These are phyloP conservation scores for Campoletis raptor DNA, from an alignment of 2,888 invertebrate genomes.

Conservation along the genomic window DNA sequence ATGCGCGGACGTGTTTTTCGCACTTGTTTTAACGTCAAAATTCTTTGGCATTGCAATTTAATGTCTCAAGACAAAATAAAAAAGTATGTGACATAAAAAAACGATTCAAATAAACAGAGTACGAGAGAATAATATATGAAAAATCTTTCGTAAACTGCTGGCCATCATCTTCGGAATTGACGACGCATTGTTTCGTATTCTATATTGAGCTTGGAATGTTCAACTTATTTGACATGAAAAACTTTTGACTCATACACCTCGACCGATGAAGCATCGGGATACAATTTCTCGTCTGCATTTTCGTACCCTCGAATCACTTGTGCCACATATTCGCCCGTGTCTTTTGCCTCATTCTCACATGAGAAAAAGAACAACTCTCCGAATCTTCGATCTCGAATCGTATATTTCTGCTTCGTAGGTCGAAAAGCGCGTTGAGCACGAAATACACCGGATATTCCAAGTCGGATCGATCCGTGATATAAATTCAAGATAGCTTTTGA, in stretches of 20 bases:
- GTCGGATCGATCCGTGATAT: neutral
- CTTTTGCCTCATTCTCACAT: neutral
- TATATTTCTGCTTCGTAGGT: neutral
- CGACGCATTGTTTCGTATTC: neutral
- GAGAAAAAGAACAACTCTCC: neutral
- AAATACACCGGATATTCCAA: neutral
- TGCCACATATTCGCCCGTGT: neutral
- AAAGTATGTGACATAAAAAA: neutral
- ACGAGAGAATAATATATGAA: neutral
- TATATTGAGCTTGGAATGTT: neutral
- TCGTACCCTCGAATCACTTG: neutral
- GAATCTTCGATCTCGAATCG: neutral
- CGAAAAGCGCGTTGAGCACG: neutral
- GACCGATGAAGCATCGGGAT: neutral
- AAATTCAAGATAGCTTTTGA: no score
- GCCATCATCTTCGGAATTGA: neutral
- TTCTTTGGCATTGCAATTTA: neutral
- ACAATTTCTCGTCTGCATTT: neutral
- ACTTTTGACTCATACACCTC: constrained; percentile 5
- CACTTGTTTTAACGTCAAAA: constrained; percentile 5
- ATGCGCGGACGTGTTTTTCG: neutral
- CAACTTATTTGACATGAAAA: neutral
- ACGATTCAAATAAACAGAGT: neutral
- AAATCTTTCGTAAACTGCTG: neutral
- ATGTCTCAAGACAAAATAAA: neutral